Evolutionary conservation across 1,140 invertebrate species (phyloP), one percentile per base, ranked within the genome.

Genomic region (Vanessa atalanta): DNA sequence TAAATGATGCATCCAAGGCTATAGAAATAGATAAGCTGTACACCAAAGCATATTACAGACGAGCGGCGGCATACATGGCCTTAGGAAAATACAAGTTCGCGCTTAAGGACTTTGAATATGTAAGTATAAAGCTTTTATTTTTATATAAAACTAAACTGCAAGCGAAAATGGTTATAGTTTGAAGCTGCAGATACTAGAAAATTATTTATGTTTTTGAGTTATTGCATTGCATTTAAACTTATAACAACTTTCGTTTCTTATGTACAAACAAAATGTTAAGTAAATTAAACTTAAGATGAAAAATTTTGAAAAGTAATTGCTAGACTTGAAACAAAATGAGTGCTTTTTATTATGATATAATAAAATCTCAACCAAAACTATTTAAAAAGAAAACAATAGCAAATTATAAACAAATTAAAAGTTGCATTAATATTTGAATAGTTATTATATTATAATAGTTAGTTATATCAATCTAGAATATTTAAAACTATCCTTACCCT

Each of bases 71-170:
- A 50, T 95, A 99, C 82, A 99, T 99, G 98, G 98, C 98, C 43
- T 92, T 99, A 79, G 98, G 98, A 76, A 99, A 99, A 94, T 99
- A 98, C 89, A 99, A 99, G 94, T 93, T 97, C 89, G 99, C 99
- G 1, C 94, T 99, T 63, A 97, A 96, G 91, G 99, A 99, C 94
- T 99, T 98, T 94, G 98, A 99, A 95, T 96, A 97, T 89, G 98
- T 99, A 93, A 93, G 93, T 90, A 88, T 78, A 20, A 16, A 50
- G 13, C 8, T n/a, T 70, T 8, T 0, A 37, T 12, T 57, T 14
- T 55, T 20, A 55, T 37, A 55, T 55, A 26, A 12, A 31, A 20
- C 20, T n/a, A 9, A 53, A n/a, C 23, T 53, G 53, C 20, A 57
- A 57, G 53, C 53, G 53, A 57, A 57, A 23, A 57, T 16, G 12